Evolutionary conservation across 2,113 vertebrate species (phyloP), one percentile per base, ranked within the genome.

Genomic region (Spea bombifrons): DNA sequence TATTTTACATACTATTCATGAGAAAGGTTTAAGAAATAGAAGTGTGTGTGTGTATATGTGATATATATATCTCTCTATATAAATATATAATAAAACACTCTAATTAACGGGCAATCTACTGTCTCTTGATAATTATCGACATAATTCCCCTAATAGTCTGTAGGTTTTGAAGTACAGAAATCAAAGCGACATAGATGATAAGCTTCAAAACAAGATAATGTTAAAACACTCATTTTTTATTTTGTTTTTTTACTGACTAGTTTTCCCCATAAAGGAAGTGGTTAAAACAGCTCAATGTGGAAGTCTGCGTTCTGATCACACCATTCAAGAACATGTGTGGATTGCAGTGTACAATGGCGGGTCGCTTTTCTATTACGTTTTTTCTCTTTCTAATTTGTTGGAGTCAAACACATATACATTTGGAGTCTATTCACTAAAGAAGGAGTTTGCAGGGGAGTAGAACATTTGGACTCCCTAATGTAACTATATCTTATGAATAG

Each of bases 1-100:
- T 84, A 85, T 73, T 71, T 66, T 57, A 49, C 10, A 74, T 75
- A 53, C 74, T 87, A 78, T 47, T 71, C 77, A 17, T 53, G 78
- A 75, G 74, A 67, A 45, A 5, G 15, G 3, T 64, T 64, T 64
- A 15, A 64, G 61, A 17, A 64, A 30, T 64, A 17, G 61, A 64
- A 1, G 30, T 30, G 30, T 30, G 30, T 30, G 30, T 30, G 30
- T 30, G 2, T 30, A 30, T 30, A 30, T 30, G 30, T 30, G 30
- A 30, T 30, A 30, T 30, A 30, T 30, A 30, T 30, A 30, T n/a
- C n/a, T n/a, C n/a, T n/a, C 5, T n/a, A n/a, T 12, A 61, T 16
- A 64, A 3, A 64, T 30, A 64, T 8, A 64, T 17, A 64, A 64
- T 7, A 13, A 59, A 64, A 9, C 16, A 7, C 16, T 7, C 30